Evolutionary conservation across 1,140 invertebrate genomes (phyloP).

Genomic region (Eubasilissa regina): DNA sequence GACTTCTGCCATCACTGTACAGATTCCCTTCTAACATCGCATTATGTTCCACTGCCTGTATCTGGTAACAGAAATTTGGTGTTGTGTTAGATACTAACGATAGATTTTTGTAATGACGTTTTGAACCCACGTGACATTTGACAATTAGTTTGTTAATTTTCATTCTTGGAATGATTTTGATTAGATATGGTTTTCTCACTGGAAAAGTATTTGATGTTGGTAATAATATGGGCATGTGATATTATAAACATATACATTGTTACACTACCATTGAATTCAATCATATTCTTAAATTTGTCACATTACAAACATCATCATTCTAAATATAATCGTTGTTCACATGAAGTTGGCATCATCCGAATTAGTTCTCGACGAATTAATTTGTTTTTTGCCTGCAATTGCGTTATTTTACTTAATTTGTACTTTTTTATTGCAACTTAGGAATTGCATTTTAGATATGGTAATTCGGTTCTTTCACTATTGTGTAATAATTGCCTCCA

Average conservation of each 20-base stretch:
- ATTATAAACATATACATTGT: slow-evolving; percentile 34
- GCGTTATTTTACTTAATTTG: slow-evolving; percentile 18
- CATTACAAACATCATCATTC: slow-evolving; percentile 30
- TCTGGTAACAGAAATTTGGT: slow-evolving; percentile 50
- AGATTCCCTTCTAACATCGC: slow-evolving; percentile 18
- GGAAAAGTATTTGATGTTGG: slow-evolving; percentile 37
- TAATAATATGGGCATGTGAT: slow-evolving; percentile 29
- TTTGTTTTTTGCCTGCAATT: slow-evolving; percentile 47
- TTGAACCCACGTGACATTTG: slow-evolving; percentile 44
- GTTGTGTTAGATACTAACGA: slow-evolving; percentile 54
- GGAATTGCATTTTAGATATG: slow-evolving; percentile 54
- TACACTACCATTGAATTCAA: slow-evolving; percentile 17
- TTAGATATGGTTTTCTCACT: slow-evolving; percentile 24
- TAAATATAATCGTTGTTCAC: slow-evolving; percentile 12
- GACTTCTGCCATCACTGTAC: slow-evolving; percentile 30
- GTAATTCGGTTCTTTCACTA: not conserved
- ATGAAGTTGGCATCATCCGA: slow-evolving; percentile 6
- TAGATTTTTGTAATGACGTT: slow-evolving; percentile 47
- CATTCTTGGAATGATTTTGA: slow-evolving; percentile 39
- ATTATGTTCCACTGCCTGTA: slow-evolving; percentile 48
- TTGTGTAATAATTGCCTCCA: not conserved
- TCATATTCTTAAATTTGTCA: slow-evolving; percentile 19
- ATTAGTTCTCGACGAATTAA: slow-evolving; percentile 25
- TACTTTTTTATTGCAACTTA: slow-evolving; percentile 53
- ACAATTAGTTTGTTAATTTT: slow-evolving; percentile 42